Evolutionary conservation across 2,797 vertebrate species (phyloP), one percentile per base, ranked within the genome.

Genomic region (Labeo calbasu): DNA sequence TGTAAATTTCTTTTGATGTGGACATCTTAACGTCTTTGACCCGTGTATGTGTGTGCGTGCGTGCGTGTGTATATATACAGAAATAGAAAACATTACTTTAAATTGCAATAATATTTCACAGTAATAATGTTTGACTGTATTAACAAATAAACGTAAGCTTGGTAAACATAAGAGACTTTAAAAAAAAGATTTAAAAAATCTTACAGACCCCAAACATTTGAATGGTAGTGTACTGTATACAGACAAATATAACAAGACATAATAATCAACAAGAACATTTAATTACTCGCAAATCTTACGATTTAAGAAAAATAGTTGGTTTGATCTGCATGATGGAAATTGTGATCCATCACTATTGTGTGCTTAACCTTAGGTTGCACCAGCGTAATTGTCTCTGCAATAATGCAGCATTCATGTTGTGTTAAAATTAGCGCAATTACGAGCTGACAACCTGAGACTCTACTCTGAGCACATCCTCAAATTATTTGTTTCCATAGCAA

Each of bases 351-450:
- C 13, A 59, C 53, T n/a, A 59, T 59, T 59, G 73, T 77, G 36
- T 59, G 21, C 53, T 57, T 77, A 77, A 59, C 13, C 73, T 59
- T n/a, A 77, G 21, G 8, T 23, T 77, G 21, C 21, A 77, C 55
- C 36, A 43, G 36, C 14, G 17, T 17, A 77, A 59, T 77, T 77
- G 14, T 61, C n/a, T 61, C 21, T 15, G 36, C 8, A 14, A 17
- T 77, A 43, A 61, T 25, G 36, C 55, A 46, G 55, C 6, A 15
- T 77, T 61, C 75, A 46, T 43, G 55, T 25, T 77, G 55, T 61
- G 75, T 77, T 61, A 25, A 77, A 77, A 59, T 61, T 61, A 61
- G 55, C 9, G 4, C 36, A 77, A 46, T 77, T 77, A 61, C 14
- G 5, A 77, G 55, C 75, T 61, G 36, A 46, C n/a, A 77, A 61